Evolutionary conservation across 2,888 invertebrate genomes (phyloP).

Genomic region (Temnothorax ravouxi): DNA sequence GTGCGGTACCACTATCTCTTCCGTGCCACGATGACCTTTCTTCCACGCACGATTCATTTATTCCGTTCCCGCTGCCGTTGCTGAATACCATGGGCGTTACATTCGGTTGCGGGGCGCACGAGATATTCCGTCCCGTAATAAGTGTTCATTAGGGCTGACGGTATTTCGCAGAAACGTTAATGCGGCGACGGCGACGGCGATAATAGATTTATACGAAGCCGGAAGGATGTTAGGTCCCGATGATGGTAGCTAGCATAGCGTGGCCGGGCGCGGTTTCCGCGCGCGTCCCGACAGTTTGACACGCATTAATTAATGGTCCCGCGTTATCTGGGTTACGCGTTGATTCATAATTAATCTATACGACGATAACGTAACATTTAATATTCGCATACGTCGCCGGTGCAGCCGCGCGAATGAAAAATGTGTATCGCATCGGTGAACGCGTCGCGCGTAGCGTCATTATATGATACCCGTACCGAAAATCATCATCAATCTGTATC

Average conservation of each 20-base stretch:
- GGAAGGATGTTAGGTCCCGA: constrained; percentile 44
- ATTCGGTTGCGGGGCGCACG: constrained; percentile 57
- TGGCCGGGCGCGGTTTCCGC: constrained; percentile 46
- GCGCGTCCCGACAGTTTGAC: constrained; percentile 46
- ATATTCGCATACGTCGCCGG: constrained; percentile 42
- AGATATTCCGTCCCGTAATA: constrained; percentile 71
- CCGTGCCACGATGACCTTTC: constrained; percentile 74
- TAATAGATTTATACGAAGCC: constrained; percentile 50
- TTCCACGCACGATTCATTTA: constrained; percentile 73
- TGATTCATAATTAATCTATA: constrained; percentile 54
- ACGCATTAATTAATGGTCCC: constrained; percentile 46
- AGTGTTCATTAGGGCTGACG: constrained; percentile 74
- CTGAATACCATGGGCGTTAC: constrained; percentile 70
- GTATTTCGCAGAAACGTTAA: constrained; percentile 63
- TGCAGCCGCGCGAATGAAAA: constrained; percentile 31
- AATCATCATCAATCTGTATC: constrained; percentile 41
- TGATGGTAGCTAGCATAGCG: constrained; percentile 32
- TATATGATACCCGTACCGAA: constrained; percentile 5
- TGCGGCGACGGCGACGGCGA: constrained; percentile 37
- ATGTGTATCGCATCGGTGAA: constrained; percentile 22
- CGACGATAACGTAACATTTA: constrained; percentile 46
- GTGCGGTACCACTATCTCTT: constrained; percentile 71
- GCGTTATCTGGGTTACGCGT: constrained; percentile 43
- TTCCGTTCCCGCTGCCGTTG: constrained; percentile 53
- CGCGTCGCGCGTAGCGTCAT: constrained; percentile 8